Conservation (phyloP, 2,888 invertebrate species). For the Marasmarcha lunaedactyla region DNA sequence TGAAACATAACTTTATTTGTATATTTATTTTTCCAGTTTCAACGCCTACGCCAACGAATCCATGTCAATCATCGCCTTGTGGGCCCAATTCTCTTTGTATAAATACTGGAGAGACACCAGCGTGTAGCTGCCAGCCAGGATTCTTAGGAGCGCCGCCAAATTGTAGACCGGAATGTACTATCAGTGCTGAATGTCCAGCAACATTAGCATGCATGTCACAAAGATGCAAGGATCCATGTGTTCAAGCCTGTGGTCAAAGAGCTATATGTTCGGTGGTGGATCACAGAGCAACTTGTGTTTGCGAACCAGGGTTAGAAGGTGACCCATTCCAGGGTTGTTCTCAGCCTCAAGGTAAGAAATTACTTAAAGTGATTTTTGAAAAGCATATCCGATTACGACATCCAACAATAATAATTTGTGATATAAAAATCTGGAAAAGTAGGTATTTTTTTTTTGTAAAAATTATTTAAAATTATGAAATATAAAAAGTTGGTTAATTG, state of each 20-base stretch:
- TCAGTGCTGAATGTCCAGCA: slow-evolving; percentile 77
- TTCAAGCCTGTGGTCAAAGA: slow-evolving; percentile 73
- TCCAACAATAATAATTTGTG: neutral
- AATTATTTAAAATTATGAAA: neutral
- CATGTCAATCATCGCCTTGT: slow-evolving; percentile 77
- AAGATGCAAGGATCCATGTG: slow-evolving; percentile 75
- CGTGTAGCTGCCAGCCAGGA: slow-evolving; percentile 73
- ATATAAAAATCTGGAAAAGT: slow-evolving; percentile 3
- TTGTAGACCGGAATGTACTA: slow-evolving; percentile 77
- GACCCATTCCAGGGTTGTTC: slow-evolving; percentile 74
- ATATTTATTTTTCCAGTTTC: too few species aligned
- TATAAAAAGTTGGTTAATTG: neutral
- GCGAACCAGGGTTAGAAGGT: slow-evolving; percentile 71
- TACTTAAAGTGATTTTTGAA: too few species aligned
- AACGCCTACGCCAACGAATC: slow-evolving; percentile 45
- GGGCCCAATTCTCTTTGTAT: slow-evolving; percentile 75
- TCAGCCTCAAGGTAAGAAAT: slow-evolving; percentile 41
- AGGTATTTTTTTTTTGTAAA: neutral
- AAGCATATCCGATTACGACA: neutral
- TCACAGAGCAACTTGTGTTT: slow-evolving; percentile 75
- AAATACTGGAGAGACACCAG: slow-evolving; percentile 71
- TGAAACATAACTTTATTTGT: too few species aligned
- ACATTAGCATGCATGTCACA: slow-evolving; percentile 74
- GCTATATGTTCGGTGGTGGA: slow-evolving; percentile 72
- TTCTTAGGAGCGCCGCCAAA: slow-evolving; percentile 76